These are phyloP conservation scores for Boloria selene DNA, from an alignment of 2,888 invertebrate genomes.

Conservation along the genomic window DNA sequence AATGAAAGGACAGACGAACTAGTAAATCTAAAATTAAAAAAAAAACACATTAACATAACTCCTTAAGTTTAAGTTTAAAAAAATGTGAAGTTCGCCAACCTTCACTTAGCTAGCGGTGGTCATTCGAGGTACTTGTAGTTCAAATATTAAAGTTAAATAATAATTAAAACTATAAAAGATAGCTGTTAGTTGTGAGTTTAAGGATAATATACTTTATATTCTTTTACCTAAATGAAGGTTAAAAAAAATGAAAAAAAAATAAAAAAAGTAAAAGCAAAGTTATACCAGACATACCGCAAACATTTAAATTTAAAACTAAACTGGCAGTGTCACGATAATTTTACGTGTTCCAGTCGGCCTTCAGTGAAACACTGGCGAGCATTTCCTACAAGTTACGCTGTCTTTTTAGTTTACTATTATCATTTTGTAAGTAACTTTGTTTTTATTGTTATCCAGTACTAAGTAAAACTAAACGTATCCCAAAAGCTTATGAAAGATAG, in stretches of 20 bases:
- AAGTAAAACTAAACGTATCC: too few species aligned
- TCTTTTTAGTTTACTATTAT: conserved; percentile 4
- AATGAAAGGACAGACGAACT: too few species aligned
- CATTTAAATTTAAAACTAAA: conserved; percentile 32
- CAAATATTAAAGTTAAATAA: too few species aligned
- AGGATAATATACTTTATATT: background rate
- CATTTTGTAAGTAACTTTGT: background rate
- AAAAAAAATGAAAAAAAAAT: background rate
- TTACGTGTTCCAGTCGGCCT: conserved; percentile 8
- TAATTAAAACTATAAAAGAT: background rate
- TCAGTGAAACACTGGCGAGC: background rate
- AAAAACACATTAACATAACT: too few species aligned
- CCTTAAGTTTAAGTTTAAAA: too few species aligned
- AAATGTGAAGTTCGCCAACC: too few species aligned
- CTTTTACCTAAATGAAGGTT: background rate
- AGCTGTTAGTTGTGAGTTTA: background rate
- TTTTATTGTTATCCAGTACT: too few species aligned
- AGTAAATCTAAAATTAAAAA: too few species aligned
- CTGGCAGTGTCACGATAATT: conserved; percentile 24
- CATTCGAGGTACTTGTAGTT: too few species aligned
- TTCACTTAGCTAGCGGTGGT: too few species aligned
- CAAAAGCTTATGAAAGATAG: too few species aligned
- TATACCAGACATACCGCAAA: conserved; percentile 10
- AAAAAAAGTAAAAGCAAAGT: background rate
- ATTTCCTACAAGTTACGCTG: background rate